Conservation (phyloP, 2,113 vertebrate species). For the Carollia perspicillata region DNA sequence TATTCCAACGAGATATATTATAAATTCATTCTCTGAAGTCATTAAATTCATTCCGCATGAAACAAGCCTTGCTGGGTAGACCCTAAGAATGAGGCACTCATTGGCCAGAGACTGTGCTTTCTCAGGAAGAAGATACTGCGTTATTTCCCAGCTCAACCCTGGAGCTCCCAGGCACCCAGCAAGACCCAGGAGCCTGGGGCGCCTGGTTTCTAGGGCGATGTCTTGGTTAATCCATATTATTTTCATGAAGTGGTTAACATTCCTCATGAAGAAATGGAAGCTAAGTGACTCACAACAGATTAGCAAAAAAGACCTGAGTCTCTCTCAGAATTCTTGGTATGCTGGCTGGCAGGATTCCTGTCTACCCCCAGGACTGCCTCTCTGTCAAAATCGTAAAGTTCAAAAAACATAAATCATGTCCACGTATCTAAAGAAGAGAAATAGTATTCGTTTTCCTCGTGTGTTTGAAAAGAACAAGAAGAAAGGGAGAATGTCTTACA, state of each 20-base stretch:
- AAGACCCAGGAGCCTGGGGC: neutral
- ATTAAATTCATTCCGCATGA: neutral
- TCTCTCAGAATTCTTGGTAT: slow-evolving; percentile 31
- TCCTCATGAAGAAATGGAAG: slow-evolving; percentile 10
- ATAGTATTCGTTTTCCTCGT: neutral
- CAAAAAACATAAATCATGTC: slow-evolving; percentile 23
- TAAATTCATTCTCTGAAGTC: neutral
- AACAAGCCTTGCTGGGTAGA: neutral
- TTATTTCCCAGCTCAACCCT: neutral
- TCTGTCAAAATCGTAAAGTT: slow-evolving; percentile 28
- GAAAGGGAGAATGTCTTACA: neutral
- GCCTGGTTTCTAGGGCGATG: neutral
- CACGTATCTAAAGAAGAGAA: neutral
- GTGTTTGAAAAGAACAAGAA: neutral
- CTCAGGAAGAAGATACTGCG: neutral
- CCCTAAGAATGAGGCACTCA: neutral
- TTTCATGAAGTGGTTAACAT: neutral
- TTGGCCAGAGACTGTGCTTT: neutral
- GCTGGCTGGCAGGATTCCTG: neutral
- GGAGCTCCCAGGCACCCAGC: neutral
- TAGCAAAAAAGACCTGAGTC: neutral
- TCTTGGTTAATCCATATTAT: neutral
- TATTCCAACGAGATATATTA: neutral
- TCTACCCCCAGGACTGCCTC: neutral
- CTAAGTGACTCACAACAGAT: slow-evolving; percentile 22